Conservation (phyloP, 2,888 invertebrate genomes). For the Spatulosminthurus flaviceps region DNA sequence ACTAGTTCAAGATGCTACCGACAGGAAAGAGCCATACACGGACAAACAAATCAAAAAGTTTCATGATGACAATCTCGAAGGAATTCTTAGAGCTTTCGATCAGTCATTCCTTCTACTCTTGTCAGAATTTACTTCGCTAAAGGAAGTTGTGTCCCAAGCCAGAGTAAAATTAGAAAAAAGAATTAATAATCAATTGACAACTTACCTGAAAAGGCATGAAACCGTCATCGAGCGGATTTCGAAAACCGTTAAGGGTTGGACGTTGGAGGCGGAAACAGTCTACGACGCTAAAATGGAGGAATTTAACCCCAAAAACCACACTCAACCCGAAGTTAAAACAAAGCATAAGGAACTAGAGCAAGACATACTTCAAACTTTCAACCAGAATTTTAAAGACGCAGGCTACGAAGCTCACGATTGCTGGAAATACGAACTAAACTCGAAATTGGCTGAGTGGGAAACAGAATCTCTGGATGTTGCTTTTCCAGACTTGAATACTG, state of each 20-base stretch:
- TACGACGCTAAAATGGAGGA: not conserved
- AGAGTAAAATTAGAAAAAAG: not conserved
- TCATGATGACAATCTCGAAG: not conserved
- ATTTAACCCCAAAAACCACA: not conserved
- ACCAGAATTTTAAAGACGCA: not conserved
- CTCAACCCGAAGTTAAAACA: not conserved
- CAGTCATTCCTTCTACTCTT: not conserved
- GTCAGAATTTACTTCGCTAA: not conserved
- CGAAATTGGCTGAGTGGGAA: not conserved
- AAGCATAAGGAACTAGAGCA: not conserved
- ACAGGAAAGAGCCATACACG: not conserved
- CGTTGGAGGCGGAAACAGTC: not conserved
- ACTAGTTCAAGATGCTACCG: not conserved
- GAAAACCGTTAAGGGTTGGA: not conserved
- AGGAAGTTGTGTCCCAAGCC: not conserved
- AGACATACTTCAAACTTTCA: not conserved
- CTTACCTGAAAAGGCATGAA: not conserved
- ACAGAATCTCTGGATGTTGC: not conserved
- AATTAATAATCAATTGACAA: not conserved
- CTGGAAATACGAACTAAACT: not conserved
- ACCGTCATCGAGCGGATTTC: not conserved
- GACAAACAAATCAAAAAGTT: not conserved
- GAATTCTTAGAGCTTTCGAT: not conserved
- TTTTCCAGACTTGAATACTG: not conserved
- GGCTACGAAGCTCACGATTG: not conserved